Conservation (phyloP, 2,888 invertebrate genomes). For the Halocaridina rubra region DNA sequence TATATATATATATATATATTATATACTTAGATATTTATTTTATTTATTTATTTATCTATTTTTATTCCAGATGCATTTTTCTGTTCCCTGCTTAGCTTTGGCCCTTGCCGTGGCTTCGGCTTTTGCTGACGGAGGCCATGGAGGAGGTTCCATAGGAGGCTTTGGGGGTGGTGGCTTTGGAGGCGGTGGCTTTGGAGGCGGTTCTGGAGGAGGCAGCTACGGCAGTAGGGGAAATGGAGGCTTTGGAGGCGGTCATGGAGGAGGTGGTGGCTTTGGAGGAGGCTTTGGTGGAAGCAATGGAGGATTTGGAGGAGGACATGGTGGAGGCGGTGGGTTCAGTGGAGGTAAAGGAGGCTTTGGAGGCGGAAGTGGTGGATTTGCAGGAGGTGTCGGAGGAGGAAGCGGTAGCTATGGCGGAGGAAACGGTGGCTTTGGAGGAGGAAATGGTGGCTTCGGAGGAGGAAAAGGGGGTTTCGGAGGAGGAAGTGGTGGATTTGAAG, state of each 20-base stretch:
- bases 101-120: no score
- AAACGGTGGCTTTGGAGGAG: neutral
- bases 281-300: neutral
- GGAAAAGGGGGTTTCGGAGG: no score
- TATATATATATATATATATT: no score
- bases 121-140: constrained; percentile 12
- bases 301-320: neutral
- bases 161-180: neutral
- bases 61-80: no score
- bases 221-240: no score
- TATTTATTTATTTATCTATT: no score
- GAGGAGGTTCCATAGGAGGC: no score
- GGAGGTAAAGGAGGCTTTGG: neutral
- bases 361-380: neutral
- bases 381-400: neutral
- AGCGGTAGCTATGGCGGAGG: neutral
- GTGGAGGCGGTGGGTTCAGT: neutral
- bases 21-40: no score
- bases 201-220: neutral
- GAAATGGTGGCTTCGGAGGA: neutral
- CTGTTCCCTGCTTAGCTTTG: no score
- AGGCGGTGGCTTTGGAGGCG: neutral
- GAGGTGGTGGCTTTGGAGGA: neutral
- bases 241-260: neutral
- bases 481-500: no score